Conservation (phyloP, 2,888 invertebrate genomes). For the Neocrepidodera transversa region DNA sequence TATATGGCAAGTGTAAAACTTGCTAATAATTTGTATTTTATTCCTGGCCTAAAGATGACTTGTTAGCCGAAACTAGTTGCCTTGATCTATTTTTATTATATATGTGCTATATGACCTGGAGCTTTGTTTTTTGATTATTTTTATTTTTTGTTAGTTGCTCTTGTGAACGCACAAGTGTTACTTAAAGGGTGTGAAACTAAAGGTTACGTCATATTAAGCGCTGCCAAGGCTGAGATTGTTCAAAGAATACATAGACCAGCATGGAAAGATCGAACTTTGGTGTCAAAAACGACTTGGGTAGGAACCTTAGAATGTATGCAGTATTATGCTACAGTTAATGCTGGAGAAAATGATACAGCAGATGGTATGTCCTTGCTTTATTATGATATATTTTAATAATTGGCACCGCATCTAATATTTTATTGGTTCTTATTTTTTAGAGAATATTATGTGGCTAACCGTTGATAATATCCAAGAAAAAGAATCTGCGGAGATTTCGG, state of each 20-base stretch:
- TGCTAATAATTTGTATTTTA: no score
- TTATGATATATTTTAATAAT: neutral
- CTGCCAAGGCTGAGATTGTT: constrained; percentile 93
- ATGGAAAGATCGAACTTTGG: constrained; percentile 84
- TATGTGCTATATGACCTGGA: no score
- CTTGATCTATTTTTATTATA: no score
- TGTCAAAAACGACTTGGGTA: constrained; percentile 96
- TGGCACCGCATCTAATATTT: neutral
- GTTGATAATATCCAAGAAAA: constrained; percentile 92
- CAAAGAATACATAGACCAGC: constrained; percentile 86
- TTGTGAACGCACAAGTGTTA: constrained; percentile 92
- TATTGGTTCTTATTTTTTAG: constrained; percentile 58
- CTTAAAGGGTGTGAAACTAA: constrained; percentile 96
- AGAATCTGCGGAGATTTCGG: constrained; percentile 78
- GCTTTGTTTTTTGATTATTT: no score
- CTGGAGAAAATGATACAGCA: constrained; percentile 71
- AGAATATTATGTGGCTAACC: constrained; percentile 96
- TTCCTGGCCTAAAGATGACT: no score
- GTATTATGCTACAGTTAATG: constrained; percentile 98
- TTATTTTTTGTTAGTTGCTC: constrained; percentile 72
- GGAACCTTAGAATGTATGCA: constrained; percentile 97
- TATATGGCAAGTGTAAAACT: no score
- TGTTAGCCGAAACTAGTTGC: no score
- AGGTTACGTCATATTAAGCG: constrained; percentile 96
- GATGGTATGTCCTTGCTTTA: constrained; percentile 50